Conservation (phyloP, 2,888 invertebrate genomes). For the Gymnosoma rotundatum region DNA sequence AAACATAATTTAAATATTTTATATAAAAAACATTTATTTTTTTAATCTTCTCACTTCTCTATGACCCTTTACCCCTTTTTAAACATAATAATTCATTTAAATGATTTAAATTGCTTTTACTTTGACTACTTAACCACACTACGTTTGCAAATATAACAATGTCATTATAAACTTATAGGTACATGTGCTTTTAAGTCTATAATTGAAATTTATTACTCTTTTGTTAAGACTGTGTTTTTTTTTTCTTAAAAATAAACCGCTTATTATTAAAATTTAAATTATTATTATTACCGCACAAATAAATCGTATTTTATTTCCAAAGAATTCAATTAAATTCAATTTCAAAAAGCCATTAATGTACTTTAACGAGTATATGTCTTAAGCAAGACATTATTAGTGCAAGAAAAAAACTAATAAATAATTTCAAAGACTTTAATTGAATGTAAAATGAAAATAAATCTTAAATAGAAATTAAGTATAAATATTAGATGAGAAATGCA, state of each 20-base stretch:
- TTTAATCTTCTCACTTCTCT: not conserved
- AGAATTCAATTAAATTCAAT: constrained; percentile 69
- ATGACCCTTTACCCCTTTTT: not conserved
- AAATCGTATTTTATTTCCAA: constrained; percentile 63
- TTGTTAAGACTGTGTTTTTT: constrained; percentile 49
- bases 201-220: constrained; percentile 69
- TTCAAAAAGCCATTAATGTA: constrained; percentile 45
- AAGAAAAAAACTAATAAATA: constrained; percentile 19
- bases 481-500: not conserved
- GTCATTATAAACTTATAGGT: not conserved
- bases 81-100: constrained; percentile 8
- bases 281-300: constrained; percentile 44
- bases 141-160: not conserved
- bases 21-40: no score
- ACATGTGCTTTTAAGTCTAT: constrained; percentile 45
- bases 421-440: constrained; percentile 19
- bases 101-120: constrained; percentile 14
- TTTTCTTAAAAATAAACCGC: constrained; percentile 48
- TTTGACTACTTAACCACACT: not conserved
- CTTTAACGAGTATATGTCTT: constrained; percentile 5
- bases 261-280: constrained; percentile 44
- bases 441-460: constrained; percentile 6
- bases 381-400: constrained; percentile 37
- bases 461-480: not conserved
- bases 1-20: no score